Conservation (phyloP, 2,113 vertebrate genomes). For the Pseudopodoces humilis region DNA sequence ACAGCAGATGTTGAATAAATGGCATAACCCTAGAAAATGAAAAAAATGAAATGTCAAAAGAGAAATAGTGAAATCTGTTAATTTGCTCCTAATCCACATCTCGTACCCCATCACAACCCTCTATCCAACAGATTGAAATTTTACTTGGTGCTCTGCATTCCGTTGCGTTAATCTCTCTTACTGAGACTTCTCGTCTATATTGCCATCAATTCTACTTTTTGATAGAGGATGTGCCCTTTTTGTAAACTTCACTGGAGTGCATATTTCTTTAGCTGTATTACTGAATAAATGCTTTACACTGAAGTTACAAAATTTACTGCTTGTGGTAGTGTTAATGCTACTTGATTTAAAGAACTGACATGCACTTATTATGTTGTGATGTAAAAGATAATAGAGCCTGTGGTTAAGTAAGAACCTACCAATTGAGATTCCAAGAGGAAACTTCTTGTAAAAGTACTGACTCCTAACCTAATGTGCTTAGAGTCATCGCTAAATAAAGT, state of each 20-base stretch:
- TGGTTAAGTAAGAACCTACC: not conserved
- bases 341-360: not conserved
- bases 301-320: rapidly evolving
- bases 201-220: not conserved
- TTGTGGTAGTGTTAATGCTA: not conserved
- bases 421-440: not conserved
- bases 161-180: not conserved
- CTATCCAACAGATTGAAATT: not conserved
- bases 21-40: not conserved
- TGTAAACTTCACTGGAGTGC: not conserved
- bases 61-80: not conserved
- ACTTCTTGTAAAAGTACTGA: not conserved
- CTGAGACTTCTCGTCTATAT: rapidly evolving
- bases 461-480: not conserved
- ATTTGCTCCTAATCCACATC: not conserved
- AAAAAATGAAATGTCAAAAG: not conserved
- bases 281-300: not conserved
- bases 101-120: not conserved
- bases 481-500: not conserved
- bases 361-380: not conserved
- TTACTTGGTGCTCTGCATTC: not conserved
- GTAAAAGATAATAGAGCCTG: not conserved
- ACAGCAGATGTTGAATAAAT: not conserved
- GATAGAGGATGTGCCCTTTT: not conserved
- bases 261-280: not conserved